These are phyloP conservation scores for Pomatorhinus ruficollis DNA, from an alignment of 2,113 vertebrate genomes.

Conservation along the genomic window DNA sequence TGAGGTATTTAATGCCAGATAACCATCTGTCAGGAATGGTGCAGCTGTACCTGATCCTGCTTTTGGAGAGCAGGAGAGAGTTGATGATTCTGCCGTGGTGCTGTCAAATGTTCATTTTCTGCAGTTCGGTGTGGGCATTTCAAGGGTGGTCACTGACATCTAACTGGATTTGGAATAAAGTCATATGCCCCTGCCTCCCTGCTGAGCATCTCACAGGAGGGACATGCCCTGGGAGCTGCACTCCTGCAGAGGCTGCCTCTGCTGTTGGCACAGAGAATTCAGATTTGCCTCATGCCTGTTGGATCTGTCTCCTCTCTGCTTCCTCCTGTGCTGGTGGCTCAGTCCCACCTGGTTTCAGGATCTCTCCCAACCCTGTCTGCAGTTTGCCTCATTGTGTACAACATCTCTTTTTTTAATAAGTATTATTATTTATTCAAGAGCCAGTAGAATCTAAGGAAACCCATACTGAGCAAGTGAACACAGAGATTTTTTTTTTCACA, in stretches of 20 bases:
- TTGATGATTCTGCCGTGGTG: neutral
- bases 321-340: neutral
- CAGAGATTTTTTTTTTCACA: neutral
- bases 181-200: neutral
- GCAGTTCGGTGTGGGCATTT: neutral
- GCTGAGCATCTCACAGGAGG: neutral
- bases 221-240: neutral
- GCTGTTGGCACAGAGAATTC: neutral
- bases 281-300: accelerated
- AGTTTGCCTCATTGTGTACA: neutral
- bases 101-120: neutral
- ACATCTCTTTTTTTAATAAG: neutral
- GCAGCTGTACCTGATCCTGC: neutral
- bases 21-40: accelerated
- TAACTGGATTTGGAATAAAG: neutral
- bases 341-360: neutral
- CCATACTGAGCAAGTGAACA: neutral
- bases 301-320: neutral
- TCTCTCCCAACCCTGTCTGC: neutral
- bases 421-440: neutral
- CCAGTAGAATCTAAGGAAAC: neutral
- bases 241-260: neutral
- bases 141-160: neutral
- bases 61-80: neutral
- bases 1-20: neutral